These are phyloP conservation scores for Electrophaes corylata DNA, from an alignment of 2,888 invertebrate species.

Conservation along the genomic window DNA sequence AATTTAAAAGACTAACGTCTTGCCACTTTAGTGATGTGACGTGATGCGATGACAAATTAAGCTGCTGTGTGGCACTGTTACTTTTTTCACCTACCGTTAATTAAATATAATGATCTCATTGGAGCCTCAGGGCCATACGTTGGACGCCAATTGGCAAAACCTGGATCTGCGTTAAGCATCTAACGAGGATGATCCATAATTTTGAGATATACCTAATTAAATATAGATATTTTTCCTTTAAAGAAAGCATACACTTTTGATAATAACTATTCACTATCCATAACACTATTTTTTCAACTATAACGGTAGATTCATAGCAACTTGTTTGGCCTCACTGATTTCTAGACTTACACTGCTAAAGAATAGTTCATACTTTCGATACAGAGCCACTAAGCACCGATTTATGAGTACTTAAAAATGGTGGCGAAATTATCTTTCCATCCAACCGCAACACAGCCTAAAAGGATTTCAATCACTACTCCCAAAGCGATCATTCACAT, in stretches of 20 bases:
- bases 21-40: background rate
- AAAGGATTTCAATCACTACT: background rate
- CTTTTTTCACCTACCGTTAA: background rate
- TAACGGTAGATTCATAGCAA: too few species aligned
- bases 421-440: background rate
- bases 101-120: background rate
- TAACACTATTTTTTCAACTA: too few species aligned
- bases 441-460: background rate
- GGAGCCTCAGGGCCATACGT: background rate
- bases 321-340: too few species aligned
- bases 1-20: background rate
- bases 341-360: too few species aligned
- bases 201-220: background rate
- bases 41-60: too few species aligned
- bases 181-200: background rate
- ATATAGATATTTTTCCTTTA: background rate
- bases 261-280: too few species aligned
- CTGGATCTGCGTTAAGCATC: too few species aligned
- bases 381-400: background rate
- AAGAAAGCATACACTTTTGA: background rate
- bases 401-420: background rate
- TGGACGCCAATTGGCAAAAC: conserved; percentile 10
- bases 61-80: background rate
- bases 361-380: too few species aligned
- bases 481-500: background rate